phyloP scores from a whole-genome alignment of 2,797 vertebrate species.

The Tolypeutes matacus region DNA sequence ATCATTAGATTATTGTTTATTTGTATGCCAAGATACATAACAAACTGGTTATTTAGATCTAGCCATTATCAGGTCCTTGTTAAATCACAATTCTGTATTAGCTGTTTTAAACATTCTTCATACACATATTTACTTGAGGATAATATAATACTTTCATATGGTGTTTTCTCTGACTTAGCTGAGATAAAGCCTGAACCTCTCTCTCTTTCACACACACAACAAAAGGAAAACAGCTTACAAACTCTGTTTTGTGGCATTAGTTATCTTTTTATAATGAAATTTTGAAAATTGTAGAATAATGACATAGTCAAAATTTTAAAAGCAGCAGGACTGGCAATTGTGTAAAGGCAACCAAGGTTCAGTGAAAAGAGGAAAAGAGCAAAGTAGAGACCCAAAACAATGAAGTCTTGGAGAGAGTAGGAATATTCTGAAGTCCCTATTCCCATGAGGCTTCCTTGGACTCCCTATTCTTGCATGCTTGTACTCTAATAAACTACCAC shows the following conservation, averaged over 20 bases:
- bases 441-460: neutral
- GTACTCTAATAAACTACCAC: neutral
- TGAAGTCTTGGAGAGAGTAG: neutral
- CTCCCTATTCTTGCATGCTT: neutral
- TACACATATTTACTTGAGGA: neutral
- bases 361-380: neutral
- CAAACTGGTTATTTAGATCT: slow-evolving; percentile 9
- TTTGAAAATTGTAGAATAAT: slow-evolving; percentile 9
- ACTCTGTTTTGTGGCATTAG: neutral
- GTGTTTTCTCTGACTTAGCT: neutral
- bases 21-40: neutral
- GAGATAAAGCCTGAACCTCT: slow-evolving; percentile 9
- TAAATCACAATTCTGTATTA: slow-evolving; percentile 14
- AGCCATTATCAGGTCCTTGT: neutral
- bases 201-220: neutral
- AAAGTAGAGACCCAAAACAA: neutral
- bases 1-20: neutral
- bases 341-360: neutral
- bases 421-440: neutral
- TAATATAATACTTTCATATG: neutral
- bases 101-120: slow-evolving; percentile 9
- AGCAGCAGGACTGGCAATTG: neutral
- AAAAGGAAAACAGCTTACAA: neutral
- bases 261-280: slow-evolving; percentile 6
- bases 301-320: neutral